phyloP scores from a whole-genome alignment of 2,113 vertebrate genomes.

The Propithecus coquereli region DNA sequence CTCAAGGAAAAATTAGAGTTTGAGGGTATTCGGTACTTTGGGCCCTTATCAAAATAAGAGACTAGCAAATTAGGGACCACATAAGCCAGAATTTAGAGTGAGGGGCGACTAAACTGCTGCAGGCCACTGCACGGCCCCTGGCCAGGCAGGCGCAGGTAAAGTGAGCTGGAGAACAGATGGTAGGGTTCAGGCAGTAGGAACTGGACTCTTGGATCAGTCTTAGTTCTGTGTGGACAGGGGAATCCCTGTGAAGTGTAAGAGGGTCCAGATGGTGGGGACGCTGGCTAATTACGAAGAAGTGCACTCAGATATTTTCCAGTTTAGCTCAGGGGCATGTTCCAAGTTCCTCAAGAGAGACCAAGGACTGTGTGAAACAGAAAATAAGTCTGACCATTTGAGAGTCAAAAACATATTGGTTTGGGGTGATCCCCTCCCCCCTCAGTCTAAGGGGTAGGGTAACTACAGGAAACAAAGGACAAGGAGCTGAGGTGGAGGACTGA shows the following conservation, averaged over 20 bases:
- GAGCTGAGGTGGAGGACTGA: neutral
- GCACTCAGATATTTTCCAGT: neutral
- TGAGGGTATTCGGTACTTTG: neutral
- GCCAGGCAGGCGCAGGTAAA: neutral
- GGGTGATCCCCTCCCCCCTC: neutral
- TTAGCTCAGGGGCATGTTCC: neutral
- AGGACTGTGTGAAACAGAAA: neutral
- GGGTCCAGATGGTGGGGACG: neutral
- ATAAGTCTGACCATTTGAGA: neutral
- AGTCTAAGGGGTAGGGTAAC: neutral
- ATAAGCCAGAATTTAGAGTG: neutral
- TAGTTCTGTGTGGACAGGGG: neutral
- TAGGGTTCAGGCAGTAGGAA: neutral
- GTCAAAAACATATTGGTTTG: neutral
- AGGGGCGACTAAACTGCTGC: neutral
- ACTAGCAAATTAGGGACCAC: neutral
- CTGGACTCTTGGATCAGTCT: neutral
- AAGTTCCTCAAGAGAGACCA: neutral
- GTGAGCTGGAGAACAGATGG: conserved; percentile 12
- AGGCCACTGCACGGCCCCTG: neutral
- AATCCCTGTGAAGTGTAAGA: neutral
- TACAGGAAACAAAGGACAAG: neutral
- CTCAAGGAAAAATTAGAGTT: neutral
- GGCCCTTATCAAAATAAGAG: neutral
- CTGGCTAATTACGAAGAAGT: neutral